phyloP scores from a whole-genome alignment of 2,888 invertebrate genomes.

The Aporophyla nigra region DNA sequence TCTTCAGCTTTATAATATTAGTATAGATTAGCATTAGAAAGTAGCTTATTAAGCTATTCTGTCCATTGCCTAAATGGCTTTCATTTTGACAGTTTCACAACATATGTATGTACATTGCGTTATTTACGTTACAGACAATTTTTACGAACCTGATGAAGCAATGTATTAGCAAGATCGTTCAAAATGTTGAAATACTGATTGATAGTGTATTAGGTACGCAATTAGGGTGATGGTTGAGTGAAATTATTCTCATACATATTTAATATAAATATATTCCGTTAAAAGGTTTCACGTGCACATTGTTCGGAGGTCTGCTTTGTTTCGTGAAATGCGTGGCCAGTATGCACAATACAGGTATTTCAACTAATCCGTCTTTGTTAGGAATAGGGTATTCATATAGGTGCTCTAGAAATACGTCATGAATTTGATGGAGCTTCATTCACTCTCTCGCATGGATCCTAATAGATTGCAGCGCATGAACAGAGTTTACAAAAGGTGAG shows the following conservation, averaged over 20 bases:
- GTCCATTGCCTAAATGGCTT: too few species aligned
- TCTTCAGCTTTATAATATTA: too few species aligned
- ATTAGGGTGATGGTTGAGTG: neutral
- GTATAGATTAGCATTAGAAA: too few species aligned
- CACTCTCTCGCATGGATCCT: neutral
- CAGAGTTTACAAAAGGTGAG: neutral
- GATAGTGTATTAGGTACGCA: too few species aligned
- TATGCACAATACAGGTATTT: slow-evolving; percentile 24
- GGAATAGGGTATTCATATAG: neutral
- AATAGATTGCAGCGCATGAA: neutral
- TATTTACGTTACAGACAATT: too few species aligned
- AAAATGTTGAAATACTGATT: too few species aligned
- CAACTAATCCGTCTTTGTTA: slow-evolving; percentile 25
- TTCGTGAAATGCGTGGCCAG: slow-evolving; percentile 15
- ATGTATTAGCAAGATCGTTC: too few species aligned
- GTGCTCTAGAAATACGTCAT: neutral
- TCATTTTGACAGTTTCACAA: too few species aligned
- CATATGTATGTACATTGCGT: too few species aligned
- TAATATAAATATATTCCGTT: neutral
- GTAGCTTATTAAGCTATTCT: too few species aligned
- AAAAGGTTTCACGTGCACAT: slow-evolving; percentile 29
- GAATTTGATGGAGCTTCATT: slow-evolving; percentile 5
- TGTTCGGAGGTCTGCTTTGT: slow-evolving; percentile 9
- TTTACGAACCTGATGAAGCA: too few species aligned
- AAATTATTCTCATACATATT: neutral